A percentile compares a stretch with the other conserved stretches of the same genome.
These are phyloP conservation scores for Egretta garzetta DNA, from an alignment of 2,113 vertebrate species.

Conservation along the genomic window DNA sequence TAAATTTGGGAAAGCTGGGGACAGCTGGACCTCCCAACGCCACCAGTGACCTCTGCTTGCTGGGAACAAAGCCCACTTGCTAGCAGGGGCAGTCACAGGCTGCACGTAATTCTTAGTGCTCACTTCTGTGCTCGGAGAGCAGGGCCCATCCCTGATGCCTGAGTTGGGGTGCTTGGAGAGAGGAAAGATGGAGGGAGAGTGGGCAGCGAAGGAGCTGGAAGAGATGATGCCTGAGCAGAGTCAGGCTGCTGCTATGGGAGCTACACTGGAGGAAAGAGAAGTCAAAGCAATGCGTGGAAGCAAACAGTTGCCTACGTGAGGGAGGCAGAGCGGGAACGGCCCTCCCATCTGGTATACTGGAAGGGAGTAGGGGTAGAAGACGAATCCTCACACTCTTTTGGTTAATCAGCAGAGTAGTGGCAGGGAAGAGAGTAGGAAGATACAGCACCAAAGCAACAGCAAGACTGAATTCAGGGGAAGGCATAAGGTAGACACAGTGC, in stretches of 20 bases:
- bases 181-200: background rate
- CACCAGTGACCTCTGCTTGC: background rate
- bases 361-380: background rate
- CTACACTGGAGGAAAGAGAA: background rate
- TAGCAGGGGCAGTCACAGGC: background rate
- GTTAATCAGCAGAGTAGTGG: constrained; percentile 6
- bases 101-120: background rate
- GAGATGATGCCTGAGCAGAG: background rate
- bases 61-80: background rate
- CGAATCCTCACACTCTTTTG: background rate
- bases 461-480: background rate
- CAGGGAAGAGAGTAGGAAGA: background rate
- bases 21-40: background rate
- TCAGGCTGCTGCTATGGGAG: background rate
- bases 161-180: background rate
- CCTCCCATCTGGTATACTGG: background rate
- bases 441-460: background rate
- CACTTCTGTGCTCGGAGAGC: background rate
- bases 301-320: background rate
- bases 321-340: background rate
- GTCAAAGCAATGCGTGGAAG: background rate
- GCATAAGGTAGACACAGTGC: background rate
- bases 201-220: background rate
- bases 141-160: background rate
- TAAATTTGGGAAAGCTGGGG: background rate